Percentiles rank a stretch among this genome's conserved stretches.
These are phyloP conservation scores for Ceratosolen fusciceps DNA, from an alignment of 1,140 invertebrate species.

Conservation along the genomic window DNA sequence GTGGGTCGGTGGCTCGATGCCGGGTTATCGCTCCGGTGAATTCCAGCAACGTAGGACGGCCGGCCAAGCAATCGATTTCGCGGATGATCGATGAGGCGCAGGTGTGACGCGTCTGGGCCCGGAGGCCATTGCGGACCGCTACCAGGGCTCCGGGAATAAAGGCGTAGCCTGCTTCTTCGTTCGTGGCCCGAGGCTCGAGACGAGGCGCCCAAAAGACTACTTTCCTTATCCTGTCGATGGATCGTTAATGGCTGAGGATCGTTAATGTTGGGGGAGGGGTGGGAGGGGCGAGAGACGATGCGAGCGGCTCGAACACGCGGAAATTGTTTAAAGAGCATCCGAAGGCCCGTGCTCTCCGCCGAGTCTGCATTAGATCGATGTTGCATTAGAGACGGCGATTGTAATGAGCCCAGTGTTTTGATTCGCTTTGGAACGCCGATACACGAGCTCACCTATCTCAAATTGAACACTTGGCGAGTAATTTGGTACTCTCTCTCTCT, in stretches of 20 bases:
- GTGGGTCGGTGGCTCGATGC: too few relatives aligned
- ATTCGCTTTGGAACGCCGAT: not conserved
- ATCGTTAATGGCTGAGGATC: constrained; percentile 1
- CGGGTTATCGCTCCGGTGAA: not conserved
- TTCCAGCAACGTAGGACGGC: not conserved
- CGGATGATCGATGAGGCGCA: constrained; percentile 17
- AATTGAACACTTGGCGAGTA: constrained; percentile 13
- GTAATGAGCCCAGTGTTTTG: not conserved
- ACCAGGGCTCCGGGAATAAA: not conserved
- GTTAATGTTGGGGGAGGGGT: too few relatives aligned
- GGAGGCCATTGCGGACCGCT: not conserved
- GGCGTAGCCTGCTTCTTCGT: not conserved
- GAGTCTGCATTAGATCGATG: not conserved
- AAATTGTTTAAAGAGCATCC: not conserved
- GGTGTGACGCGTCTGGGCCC: not conserved
- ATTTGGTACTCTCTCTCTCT: not conserved
- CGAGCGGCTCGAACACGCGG: not conserved
- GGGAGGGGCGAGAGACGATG: too few relatives aligned
- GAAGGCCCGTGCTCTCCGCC: too few relatives aligned
- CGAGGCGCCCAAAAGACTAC: constrained; percentile 3
- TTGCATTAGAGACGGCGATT: not conserved
- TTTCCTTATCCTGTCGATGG: not conserved
- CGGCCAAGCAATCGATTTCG: constrained; percentile 3
- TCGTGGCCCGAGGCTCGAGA: not conserved
- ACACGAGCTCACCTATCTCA: constrained; percentile 7